Conservation (phyloP, 2,888 invertebrate genomes). For the Stegana nigrithorax region DNA sequence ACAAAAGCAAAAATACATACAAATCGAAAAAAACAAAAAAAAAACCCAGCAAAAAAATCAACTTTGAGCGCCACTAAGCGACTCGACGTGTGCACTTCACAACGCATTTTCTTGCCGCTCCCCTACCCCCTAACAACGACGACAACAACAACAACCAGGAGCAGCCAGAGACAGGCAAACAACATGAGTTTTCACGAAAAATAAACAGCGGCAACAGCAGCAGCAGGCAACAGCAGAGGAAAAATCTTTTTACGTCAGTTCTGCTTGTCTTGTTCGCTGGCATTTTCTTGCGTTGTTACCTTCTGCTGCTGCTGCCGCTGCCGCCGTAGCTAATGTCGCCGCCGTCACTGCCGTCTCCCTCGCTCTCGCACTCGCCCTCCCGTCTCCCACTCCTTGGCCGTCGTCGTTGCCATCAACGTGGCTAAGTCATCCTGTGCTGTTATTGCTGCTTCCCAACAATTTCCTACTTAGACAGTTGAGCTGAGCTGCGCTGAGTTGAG, state of each 20-base stretch:
- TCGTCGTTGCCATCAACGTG: constrained; percentile 9
- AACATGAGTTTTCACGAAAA: constrained; percentile 10
- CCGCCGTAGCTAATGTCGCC: background rate
- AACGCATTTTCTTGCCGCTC: background rate
- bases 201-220: background rate
- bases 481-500: constrained; percentile 19
- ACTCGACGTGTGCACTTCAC: constrained; percentile 11
- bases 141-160: constrained; percentile 22
- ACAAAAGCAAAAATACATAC: too few relatives aligned
- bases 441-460: constrained; percentile 43
- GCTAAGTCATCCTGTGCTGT: constrained; percentile 27
- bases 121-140: constrained; percentile 29
- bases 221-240: background rate
- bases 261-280: constrained; percentile 65
- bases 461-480: constrained; percentile 38
- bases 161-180: too few relatives aligned
- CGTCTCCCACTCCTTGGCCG: background rate
- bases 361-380: background rate
- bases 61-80: constrained; percentile 1
- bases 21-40: background rate
- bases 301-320: constrained; percentile 32
- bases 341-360: constrained; percentile 33
- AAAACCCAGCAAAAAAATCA: background rate
- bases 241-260: constrained; percentile 61
- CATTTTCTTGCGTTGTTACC: constrained; percentile 64